These are phyloP conservation scores for Acomys russatus DNA, from an alignment of 2,797 vertebrate genomes.

Conservation along the genomic window DNA sequence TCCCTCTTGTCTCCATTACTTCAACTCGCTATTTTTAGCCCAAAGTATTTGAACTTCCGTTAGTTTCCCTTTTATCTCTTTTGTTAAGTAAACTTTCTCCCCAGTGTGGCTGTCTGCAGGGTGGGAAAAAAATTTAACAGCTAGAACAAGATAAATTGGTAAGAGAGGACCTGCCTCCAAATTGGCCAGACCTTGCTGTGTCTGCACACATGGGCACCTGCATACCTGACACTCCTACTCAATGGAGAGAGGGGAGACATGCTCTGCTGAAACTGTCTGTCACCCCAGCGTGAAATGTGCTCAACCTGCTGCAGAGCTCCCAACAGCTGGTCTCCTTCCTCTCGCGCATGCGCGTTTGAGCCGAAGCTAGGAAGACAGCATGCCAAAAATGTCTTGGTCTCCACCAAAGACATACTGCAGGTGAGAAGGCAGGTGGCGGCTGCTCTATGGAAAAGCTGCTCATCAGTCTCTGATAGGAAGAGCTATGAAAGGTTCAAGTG, in stretches of 20 bases:
- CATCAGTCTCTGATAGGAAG: conserved; percentile 65
- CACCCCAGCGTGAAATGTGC: neutral
- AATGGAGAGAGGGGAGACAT: conserved; percentile 21
- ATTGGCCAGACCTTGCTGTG: conserved; percentile 9
- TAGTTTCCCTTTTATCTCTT: conserved; percentile 67
- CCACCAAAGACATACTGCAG: conserved; percentile 73
- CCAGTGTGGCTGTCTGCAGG: conserved; percentile 7
- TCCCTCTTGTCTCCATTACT: conserved; percentile 63
- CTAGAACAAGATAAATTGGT: conserved; percentile 56
- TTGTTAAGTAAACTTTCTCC: conserved; percentile 77
- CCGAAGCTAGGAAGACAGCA: conserved; percentile 59
- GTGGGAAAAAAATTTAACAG: neutral
- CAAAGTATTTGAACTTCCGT: conserved; percentile 72
- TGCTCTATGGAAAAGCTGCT: conserved; percentile 62
- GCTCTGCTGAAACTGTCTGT: conserved; percentile 48
- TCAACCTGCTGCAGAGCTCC: neutral
- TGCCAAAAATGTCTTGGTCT: conserved; percentile 68
- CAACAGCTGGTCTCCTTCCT: conserved; percentile 70
- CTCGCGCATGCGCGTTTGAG: conserved; percentile 54
- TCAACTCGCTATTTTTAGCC: conserved; percentile 71
- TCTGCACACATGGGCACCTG: neutral
- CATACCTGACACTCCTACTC: conserved; percentile 26
- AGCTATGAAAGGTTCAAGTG: conserved; percentile 79
- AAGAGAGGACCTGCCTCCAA: conserved; percentile 19
- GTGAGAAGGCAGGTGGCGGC: conserved; percentile 64